Evolutionary conservation across 1,140 invertebrate species (phyloP).

Genomic region (Mesaphorura yosii): DNA sequence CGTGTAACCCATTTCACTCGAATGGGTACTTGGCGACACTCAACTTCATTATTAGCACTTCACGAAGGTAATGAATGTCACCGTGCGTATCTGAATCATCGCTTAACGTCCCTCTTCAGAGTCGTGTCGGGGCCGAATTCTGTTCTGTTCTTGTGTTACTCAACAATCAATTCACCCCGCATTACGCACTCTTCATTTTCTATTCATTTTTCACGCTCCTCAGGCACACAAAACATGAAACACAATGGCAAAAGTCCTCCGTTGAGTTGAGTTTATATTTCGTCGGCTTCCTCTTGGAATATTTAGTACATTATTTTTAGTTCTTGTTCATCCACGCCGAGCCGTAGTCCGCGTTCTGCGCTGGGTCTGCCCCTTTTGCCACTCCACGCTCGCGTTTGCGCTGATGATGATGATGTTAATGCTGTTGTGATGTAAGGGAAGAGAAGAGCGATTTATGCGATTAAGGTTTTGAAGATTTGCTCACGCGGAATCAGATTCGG

Average conservation of each 20-base stretch:
- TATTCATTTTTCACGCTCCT: too few relatives aligned
- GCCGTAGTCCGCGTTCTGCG: not conserved
- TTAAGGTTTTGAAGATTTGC: conserved; percentile 24
- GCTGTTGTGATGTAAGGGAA: conserved; percentile 9
- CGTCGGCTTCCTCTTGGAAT: not conserved
- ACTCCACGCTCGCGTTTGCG: conserved; percentile 2
- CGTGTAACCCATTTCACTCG: too few relatives aligned
- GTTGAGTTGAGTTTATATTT: not conserved
- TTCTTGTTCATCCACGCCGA: not conserved
- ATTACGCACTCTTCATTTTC: too few relatives aligned
- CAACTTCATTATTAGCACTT: too few relatives aligned
- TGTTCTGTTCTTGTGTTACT: too few relatives aligned
- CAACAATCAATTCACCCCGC: not conserved
- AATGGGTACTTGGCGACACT: too few relatives aligned
- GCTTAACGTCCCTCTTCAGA: too few relatives aligned
- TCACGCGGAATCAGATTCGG: conserved; percentile 30
- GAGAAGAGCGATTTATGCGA: conserved; percentile 16
- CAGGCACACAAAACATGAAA: not conserved
- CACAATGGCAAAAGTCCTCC: not conserved
- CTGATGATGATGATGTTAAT: not conserved
- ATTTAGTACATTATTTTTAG: not conserved
- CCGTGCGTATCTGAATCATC: too few relatives aligned
- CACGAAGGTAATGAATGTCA: too few relatives aligned
- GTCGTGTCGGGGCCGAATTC: too few relatives aligned
- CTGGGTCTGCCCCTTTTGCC: not conserved